Base-by-base conservation (phyloP, 2,797 vertebrate genomes). In the Muscicapa comitata region DNA sequence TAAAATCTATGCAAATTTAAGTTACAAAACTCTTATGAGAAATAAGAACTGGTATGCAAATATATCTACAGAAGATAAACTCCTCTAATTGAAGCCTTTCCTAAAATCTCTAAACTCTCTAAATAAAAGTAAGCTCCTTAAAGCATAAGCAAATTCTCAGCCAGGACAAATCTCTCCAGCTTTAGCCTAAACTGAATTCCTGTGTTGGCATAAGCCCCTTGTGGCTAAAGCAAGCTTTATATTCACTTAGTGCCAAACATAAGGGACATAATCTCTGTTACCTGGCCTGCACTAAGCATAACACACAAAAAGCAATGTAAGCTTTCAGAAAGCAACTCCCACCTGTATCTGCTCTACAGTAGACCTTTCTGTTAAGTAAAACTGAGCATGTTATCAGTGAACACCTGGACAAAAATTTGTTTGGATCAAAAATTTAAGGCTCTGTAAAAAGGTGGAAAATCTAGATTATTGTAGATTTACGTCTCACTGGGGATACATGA, bases 71-170 rank as follows among this genome's bases (percentile, higher is more conserved):
- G 61, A 90, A 93, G 40, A 61, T 19, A 72, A 80, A 86, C 29
- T 92, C 45, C 71, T 88, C 35, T 86, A 93, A 94, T 3, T 40
- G 78, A 94, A 94, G 45, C 35, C 45, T 80, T 87, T 71, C 45
- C 65, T 88, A 80, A 93, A 83, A 88, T 90, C 65, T 93, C 78
- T 68, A 75, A 90, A 90, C 53, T 86, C 48, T 79, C 47, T 53
- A 84, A 93, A 91, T 75, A 68, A 68, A 93, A 93, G 77, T 83
- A 96, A 91, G 73, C 95, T 80, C 80, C 90, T 94, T 95, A 95
- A 80, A 81, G n/a, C 33, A 55, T 92, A 94, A 94, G 86, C 31
- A 94, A 95, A 95, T 95, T 96, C 92, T 90, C 90, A 88, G 90
- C 66, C 68, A 7, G 76, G 54, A 86, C 43, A 93, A 93, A 90